Conservation (phyloP, 2,113 vertebrate species). For the Chaetorhynchus papuensis region DNA sequence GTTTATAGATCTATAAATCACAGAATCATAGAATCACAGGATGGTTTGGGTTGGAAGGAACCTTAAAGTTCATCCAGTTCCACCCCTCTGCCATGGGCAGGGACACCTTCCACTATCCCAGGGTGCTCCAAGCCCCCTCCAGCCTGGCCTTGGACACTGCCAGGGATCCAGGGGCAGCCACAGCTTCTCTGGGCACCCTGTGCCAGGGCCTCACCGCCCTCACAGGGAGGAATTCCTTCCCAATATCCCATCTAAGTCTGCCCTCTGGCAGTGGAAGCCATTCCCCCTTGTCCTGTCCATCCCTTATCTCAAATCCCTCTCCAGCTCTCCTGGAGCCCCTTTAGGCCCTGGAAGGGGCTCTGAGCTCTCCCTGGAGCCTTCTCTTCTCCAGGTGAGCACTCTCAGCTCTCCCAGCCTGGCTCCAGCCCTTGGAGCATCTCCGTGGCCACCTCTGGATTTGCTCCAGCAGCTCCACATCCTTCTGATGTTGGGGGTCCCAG, state of each 20-base stretch:
- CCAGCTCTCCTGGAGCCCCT: not conserved
- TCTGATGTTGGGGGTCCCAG: not conserved
- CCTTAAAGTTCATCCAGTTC: not conserved
- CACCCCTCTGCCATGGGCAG: fast-evolving
- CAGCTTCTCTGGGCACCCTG: not conserved
- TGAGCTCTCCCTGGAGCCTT: not conserved
- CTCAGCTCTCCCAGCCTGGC: not conserved
- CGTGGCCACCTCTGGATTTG: not conserved
- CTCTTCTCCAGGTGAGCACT: fast-evolving
- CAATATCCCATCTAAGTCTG: fast-evolving
- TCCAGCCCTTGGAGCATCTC: not conserved
- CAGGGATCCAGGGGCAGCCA: not conserved
- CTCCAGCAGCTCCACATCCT: not conserved
- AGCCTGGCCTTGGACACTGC: not conserved
- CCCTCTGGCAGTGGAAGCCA: not conserved
- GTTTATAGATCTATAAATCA: not conserved
- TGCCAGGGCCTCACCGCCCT: fast-evolving
- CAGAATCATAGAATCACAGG: not conserved
- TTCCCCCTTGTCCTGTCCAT: not conserved
- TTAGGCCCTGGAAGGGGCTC: not conserved
- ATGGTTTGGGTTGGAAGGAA: not conserved
- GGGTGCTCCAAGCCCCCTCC: fast-evolving
- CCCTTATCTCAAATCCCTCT: not conserved
- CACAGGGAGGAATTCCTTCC: fast-evolving
- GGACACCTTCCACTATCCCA: not conserved